Conservation (phyloP, 2,888 invertebrate species). For the Boloria euphrosyne region DNA sequence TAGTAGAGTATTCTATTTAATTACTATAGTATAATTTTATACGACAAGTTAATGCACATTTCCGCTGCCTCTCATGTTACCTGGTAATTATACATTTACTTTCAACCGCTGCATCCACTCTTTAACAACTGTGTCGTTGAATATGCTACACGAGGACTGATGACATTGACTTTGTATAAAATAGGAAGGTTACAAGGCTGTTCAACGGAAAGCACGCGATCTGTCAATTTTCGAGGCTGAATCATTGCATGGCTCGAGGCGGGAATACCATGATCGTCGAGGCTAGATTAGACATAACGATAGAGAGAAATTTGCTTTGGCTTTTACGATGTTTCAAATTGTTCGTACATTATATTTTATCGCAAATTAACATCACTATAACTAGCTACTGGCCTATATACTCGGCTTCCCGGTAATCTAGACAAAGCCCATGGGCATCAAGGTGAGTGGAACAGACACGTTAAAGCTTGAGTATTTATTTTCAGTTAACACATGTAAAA, state of each 20-base stretch:
- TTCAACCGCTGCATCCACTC: background rate
- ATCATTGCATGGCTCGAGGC: conserved; percentile 34
- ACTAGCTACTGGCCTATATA: background rate
- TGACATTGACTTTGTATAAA: conserved; percentile 63
- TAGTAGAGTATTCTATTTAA: too few relatives aligned
- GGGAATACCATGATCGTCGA: conserved; percentile 34
- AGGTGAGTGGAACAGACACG: background rate
- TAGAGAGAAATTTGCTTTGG: conserved; percentile 36
- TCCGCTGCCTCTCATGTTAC: conserved; percentile 11
- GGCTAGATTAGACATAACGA: conserved; percentile 40
- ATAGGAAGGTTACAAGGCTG: conserved; percentile 49
- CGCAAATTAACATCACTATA: background rate
- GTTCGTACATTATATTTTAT: conserved; percentile 27
- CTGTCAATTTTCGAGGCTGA: conserved; percentile 59
- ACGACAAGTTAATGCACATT: background rate
- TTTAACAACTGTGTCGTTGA: conserved; percentile 9
- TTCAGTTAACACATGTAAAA: too few relatives aligned
- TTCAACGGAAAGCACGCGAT: conserved; percentile 61
- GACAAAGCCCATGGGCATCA: background rate
- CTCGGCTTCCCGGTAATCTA: background rate
- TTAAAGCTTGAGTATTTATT: background rate
- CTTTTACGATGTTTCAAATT: conserved; percentile 24
- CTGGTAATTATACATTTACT: conserved; percentile 13
- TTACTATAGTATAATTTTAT: background rate
- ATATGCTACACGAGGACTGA: background rate